These are phyloP conservation scores for Halcyon smyrnensis DNA, from an alignment of 2,797 vertebrate genomes.

Conservation along the genomic window DNA sequence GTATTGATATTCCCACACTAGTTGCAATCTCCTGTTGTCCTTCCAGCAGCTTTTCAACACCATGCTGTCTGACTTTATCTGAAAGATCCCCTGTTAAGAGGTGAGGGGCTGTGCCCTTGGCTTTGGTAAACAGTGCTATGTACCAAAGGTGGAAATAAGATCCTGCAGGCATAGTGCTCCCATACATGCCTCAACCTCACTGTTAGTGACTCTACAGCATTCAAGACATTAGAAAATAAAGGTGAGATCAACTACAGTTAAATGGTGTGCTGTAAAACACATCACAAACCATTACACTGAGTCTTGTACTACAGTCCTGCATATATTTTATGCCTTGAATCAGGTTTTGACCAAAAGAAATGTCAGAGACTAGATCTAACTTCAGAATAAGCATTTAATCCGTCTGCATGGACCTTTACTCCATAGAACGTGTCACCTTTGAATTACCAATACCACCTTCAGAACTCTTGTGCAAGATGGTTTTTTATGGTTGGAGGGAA, in stretches of 20 bases:
- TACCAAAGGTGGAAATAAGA: neutral
- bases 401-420: neutral
- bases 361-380: neutral
- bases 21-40: neutral
- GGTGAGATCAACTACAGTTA: neutral
- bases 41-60: neutral
- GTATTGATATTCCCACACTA: no score
- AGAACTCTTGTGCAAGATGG: neutral
- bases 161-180: neutral
- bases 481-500: neutral
- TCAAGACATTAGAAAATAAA: neutral
- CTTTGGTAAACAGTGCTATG: neutral
- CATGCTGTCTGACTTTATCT: neutral
- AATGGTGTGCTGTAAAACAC: neutral
- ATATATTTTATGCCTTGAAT: neutral
- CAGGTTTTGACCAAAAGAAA: neutral
- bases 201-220: neutral
- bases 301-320: neutral
- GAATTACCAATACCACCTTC: neutral
- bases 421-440: neutral
- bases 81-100: neutral
- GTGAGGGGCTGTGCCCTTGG: neutral
- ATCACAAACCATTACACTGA: fast-evolving
- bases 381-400: neutral
- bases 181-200: neutral